These are phyloP conservation scores for Aspidiotus destructor DNA, from an alignment of 2,888 invertebrate species.

Conservation along the genomic window DNA sequence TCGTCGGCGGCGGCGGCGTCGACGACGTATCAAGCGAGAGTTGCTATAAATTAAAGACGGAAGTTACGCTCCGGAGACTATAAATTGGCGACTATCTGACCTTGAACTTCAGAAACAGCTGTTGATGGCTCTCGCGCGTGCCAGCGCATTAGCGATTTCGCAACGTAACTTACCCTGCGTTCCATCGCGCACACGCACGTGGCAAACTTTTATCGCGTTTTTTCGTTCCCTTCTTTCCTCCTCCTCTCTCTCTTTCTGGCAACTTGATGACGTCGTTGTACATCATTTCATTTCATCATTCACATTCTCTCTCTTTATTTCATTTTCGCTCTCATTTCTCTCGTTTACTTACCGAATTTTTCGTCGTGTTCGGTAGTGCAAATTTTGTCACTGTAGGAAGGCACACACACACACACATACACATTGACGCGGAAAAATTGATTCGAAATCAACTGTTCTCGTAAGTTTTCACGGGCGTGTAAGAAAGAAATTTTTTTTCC, in stretches of 20 bases:
- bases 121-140: constrained; percentile 32
- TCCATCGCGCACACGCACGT: constrained; percentile 22
- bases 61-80: constrained; percentile 32
- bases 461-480: too few species aligned
- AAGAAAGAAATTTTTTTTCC: too few species aligned
- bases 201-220: constrained; percentile 30
- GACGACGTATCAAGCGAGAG: not conserved
- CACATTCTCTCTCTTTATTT: not conserved
- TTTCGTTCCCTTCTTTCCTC: not conserved
- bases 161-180: constrained; percentile 27
- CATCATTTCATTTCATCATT: not conserved
- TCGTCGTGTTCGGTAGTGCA: not conserved
- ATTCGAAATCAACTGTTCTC: too few species aligned
- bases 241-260: too few species aligned
- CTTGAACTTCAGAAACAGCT: constrained; percentile 32
- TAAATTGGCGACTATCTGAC: constrained; percentile 32
- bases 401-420: too few species aligned
- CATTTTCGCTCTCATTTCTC: constrained; percentile 14
- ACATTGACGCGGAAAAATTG: too few species aligned
- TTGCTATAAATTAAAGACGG: constrained; percentile 33
- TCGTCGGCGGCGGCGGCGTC: constrained; percentile 3
- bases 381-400: not conserved
- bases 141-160: constrained; percentile 30
- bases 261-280: constrained; percentile 8
- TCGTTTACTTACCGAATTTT: constrained; percentile 3